These are phyloP conservation scores for Centropus unirufus DNA, from an alignment of 2,113 vertebrate species.

Conservation along the genomic window DNA sequence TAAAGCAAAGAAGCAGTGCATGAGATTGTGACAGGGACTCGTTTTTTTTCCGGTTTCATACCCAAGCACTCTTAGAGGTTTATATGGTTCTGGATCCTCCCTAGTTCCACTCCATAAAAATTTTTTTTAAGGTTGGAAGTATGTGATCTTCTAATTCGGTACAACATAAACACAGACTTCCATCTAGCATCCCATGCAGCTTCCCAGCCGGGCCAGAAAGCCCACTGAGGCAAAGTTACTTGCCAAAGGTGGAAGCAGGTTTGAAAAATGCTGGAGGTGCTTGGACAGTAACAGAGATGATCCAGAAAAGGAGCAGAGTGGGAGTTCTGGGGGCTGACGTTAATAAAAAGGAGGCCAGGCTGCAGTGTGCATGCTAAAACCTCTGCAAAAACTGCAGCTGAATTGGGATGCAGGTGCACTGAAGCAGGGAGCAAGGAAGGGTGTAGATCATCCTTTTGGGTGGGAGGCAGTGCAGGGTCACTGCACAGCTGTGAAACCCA, in stretches of 20 bases:
- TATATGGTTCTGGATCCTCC: background rate
- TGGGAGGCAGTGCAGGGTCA: background rate
- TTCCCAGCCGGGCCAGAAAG: background rate
- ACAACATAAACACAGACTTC: background rate
- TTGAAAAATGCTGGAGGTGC: background rate
- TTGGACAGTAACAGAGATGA: background rate
- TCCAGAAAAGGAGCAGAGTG: background rate
- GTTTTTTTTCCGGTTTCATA: background rate
- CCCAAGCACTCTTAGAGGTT: background rate
- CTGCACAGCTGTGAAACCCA: slow-evolving; percentile 16
- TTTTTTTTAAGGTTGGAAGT: background rate
- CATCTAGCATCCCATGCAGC: background rate
- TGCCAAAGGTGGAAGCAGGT: background rate
- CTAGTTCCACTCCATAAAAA: background rate
- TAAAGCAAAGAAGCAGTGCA: background rate
- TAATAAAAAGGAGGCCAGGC: background rate
- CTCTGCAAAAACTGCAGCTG: background rate
- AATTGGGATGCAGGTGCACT: background rate
- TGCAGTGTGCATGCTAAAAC: background rate
- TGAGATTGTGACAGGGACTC: background rate
- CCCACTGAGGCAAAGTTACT: background rate
- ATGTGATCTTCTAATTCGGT: background rate
- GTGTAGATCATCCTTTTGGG: background rate
- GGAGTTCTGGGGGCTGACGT: background rate
- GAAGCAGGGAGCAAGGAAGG: background rate